phyloP scores from a whole-genome alignment of 2,888 invertebrate genomes.

The Julus scandinavius region DNA sequence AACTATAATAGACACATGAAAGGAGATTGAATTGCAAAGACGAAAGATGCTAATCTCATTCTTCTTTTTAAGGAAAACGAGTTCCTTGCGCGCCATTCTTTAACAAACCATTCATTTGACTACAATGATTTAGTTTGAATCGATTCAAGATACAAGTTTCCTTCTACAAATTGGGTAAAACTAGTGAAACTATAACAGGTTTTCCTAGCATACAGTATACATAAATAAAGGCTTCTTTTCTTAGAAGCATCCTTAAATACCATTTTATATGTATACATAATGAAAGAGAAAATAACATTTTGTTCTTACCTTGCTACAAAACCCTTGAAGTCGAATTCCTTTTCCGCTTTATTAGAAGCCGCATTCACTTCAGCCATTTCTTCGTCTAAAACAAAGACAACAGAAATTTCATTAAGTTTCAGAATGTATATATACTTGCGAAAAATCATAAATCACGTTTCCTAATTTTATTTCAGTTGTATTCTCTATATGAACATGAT shows the following conservation, averaged over 20 bases:
- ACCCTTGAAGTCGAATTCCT: slow-evolving; percentile 48
- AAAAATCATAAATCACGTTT: not conserved
- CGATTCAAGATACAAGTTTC: not conserved
- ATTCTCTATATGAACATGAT: no score
- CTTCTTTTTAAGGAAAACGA: not conserved
- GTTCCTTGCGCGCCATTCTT: not conserved
- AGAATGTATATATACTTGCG: not conserved
- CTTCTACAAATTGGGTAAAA: not conserved
- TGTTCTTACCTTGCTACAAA: slow-evolving; percentile 49
- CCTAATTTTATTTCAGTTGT: no score
- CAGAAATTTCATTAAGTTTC: not conserved
- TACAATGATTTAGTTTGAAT: not conserved
- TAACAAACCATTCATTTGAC: not conserved
- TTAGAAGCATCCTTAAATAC: not conserved
- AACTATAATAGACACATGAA: not conserved
- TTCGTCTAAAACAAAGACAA: slow-evolving; percentile 42
- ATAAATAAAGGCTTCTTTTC: not conserved
- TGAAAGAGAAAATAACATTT: not conserved
- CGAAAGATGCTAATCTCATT: not conserved
- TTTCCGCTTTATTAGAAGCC: slow-evolving; percentile 29
- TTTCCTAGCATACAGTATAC: not conserved
- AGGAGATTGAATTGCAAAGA: not conserved
- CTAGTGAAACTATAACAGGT: not conserved
- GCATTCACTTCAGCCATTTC: slow-evolving; percentile 42
- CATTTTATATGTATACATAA: not conserved